Conservation (phyloP, 2,888 invertebrate genomes). For the Gortyna flavago region DNA sequence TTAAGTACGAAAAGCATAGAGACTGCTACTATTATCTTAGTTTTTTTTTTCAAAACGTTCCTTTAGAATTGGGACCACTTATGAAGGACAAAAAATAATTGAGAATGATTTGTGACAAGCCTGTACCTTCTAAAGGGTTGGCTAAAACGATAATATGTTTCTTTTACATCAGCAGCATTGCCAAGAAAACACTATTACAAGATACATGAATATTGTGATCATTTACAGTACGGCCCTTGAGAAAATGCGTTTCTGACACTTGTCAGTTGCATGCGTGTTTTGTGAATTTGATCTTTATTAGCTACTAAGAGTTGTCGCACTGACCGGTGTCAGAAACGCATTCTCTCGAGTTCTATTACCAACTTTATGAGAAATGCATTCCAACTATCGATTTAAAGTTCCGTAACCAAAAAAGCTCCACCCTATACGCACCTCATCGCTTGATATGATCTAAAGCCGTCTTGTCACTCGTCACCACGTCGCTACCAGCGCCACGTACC, state of each 20-base stretch:
- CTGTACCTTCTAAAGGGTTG: neutral
- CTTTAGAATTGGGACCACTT: too few relatives aligned
- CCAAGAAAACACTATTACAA: neutral
- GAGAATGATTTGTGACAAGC: neutral
- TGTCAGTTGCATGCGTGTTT: too few relatives aligned
- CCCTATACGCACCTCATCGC: slow-evolving; percentile 71
- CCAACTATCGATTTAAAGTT: neutral
- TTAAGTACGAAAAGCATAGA: neutral
- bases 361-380: neutral
- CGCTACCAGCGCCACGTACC: slow-evolving; percentile 75
- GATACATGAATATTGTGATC: too few relatives aligned
- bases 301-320: too few relatives aligned
- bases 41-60: neutral
- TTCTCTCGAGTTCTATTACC: too few relatives aligned
- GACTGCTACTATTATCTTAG: neutral
- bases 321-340: too few relatives aligned
- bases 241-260: too few relatives aligned
- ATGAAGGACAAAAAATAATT: neutral
- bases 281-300: too few relatives aligned
- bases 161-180: neutral
- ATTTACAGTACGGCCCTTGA: too few relatives aligned
- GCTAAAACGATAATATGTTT: neutral
- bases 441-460: slow-evolving; percentile 83
- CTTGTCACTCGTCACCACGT: slow-evolving; percentile 81
- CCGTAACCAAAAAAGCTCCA: slow-evolving; percentile 59